Evolutionary conservation across 2,888 invertebrate species (phyloP), one percentile per base, ranked within the genome.

Genomic region (Nemotelus pantherinus): DNA sequence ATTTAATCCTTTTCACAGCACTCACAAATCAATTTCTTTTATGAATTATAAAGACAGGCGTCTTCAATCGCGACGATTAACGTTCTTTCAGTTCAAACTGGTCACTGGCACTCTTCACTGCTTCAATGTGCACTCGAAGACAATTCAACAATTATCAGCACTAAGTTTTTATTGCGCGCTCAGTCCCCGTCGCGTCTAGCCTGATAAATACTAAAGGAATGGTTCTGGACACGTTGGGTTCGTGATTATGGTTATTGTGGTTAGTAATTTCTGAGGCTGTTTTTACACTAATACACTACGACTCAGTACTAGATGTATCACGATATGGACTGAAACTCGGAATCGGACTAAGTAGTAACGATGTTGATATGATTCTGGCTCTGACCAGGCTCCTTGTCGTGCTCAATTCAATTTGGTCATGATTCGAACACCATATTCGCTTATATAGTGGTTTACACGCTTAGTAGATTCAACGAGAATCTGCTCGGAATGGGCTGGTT

Each of bases 331-430:
- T 25, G 25, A 25, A 25, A 25, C 25, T 25, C 25, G 25, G 25
- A 25, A 25, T 25, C 25, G 25, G 25, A 25, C 25, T 25, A 25
- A 25, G 25, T 25, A 25, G 25, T 25, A 25, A 25, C 25, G 25
- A 25, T 25, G 25, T 25, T 25, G 25, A 25, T 25, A 25, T 68
- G 50, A 25, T 48, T 48, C 9, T 60, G 74, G 50, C 47, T 63
- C 2, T 50, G 74, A 63, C 47, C 79, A 68, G 74, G 50, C 74
- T 76, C 58, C 77, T 58, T 63, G 71, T 47, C 50, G 67, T 77
- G 64, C 74, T 57, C 68, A 64, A 77, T 79, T 78, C 72, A 79
- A 79, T 79, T 79, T 78, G 77, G 72, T 77, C 79, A 78, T 79
- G 71, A 72, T 72, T 25, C 50, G 68, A 48, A 65, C 60, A 57